phyloP scores from a whole-genome alignment of 2,113 vertebrate species.

The Ceuthmochares aereus region DNA sequence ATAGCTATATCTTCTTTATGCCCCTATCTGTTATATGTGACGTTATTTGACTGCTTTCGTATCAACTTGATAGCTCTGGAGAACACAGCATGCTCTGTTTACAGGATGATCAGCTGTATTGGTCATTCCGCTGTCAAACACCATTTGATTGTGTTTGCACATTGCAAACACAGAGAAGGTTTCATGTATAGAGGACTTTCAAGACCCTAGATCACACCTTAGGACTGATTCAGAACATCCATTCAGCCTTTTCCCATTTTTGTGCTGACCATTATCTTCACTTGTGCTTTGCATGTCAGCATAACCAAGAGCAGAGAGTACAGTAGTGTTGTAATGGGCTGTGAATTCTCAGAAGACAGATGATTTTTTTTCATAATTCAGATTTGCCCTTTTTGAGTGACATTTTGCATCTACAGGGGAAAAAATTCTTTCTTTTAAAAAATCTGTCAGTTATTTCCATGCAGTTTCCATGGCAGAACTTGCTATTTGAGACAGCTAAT shows the following conservation, averaged over 20 bases:
- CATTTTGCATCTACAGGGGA: not conserved
- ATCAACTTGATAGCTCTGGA: not conserved
- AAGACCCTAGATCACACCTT: not conserved
- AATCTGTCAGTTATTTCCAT: not conserved
- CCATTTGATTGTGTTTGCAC: not conserved
- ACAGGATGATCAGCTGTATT: not conserved
- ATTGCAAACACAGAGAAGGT: not conserved
- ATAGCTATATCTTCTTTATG: not conserved
- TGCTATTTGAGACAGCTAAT: not conserved
- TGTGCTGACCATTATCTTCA: not conserved
- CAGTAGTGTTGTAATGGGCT: not conserved
- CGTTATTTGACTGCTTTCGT: not conserved
- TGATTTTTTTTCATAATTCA: not conserved
- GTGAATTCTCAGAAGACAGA: not conserved
- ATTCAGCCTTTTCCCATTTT: not conserved
- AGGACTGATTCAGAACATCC: not conserved
- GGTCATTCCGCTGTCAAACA: not conserved
- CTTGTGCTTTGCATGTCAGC: not conserved
- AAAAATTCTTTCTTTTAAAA: not conserved
- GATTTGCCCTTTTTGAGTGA: not conserved
- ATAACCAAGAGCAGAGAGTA: not conserved
- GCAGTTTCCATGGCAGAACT: constrained; percentile 22
- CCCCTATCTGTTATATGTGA: not conserved
- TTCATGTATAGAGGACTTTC: not conserved
- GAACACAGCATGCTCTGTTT: not conserved